phyloP scores from a whole-genome alignment of 2,888 invertebrate species.

The Cyclophora albipunctata region DNA sequence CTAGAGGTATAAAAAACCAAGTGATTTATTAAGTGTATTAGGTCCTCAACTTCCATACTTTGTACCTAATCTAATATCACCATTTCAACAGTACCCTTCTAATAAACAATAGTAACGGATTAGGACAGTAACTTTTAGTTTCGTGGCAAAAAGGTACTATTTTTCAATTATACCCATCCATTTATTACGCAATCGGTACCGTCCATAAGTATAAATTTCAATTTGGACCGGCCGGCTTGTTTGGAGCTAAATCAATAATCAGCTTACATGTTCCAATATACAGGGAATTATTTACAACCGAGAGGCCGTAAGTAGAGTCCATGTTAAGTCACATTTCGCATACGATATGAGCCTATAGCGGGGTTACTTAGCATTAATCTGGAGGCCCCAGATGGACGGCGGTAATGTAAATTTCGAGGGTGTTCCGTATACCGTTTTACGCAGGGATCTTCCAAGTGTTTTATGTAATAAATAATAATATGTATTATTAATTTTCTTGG shows the following conservation, averaged over 20 bases:
- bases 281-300: constrained; percentile 24
- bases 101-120: too few species aligned
- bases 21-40: too few species aligned
- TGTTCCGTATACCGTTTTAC: constrained; percentile 4
- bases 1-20: too few species aligned
- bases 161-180: constrained; percentile 21
- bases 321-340: constrained; percentile 7
- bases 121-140: too few species aligned
- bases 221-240: constrained; percentile 15
- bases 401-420: constrained; percentile 9
- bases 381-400: constrained; percentile 4
- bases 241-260: constrained; percentile 29
- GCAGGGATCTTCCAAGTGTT: too few species aligned
- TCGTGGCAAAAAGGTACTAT: constrained; percentile 11
- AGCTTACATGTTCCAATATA: constrained; percentile 19
- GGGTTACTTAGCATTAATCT: constrained; percentile 10
- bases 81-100: too few species aligned
- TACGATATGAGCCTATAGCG: constrained; percentile 8
- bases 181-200: constrained; percentile 17
- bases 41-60: too few species aligned
- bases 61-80: too few species aligned
- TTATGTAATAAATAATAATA: too few species aligned
- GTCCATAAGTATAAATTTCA: constrained; percentile 23
- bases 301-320: constrained; percentile 16
- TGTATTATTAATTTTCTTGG: too few species aligned